Conservation (phyloP, 2,888 invertebrate species). For the Caenorhabditis imperialis region DNA sequence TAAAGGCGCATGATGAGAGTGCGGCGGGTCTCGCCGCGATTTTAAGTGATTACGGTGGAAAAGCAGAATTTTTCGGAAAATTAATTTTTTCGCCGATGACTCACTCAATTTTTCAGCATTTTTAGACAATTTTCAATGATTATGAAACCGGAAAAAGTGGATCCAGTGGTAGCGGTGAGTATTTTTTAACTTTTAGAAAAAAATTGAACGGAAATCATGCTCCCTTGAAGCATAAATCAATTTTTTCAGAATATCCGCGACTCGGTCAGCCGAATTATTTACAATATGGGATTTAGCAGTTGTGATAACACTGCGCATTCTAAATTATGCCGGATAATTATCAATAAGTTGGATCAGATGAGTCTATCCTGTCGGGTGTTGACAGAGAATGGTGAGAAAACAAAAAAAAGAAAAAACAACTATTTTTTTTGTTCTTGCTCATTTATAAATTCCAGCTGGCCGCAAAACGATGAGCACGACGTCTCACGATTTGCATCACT, state of each 20-base stretch:
- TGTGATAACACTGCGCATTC: slow-evolving; percentile 22
- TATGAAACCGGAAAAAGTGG: slow-evolving; percentile 3
- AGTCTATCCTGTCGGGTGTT: slow-evolving; percentile 19
- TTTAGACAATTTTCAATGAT: slow-evolving; percentile 1
- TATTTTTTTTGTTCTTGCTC: not conserved
- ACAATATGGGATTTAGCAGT: slow-evolving; percentile 12
- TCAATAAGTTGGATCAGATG: slow-evolving; percentile 12
- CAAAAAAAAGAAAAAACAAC: slow-evolving; percentile 4
- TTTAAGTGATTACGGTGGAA: not conserved
- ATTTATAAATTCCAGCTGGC: slow-evolving; percentile 18
- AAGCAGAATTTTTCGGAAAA: not conserved
- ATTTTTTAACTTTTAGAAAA: no score
- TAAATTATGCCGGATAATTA: slow-evolving; percentile 1
- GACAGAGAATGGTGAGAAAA: slow-evolving; percentile 18
- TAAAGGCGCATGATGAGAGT: slow-evolving; percentile 1
- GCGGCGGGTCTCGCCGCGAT: slow-evolving; percentile 4
- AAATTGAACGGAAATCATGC: slow-evolving; percentile 3
- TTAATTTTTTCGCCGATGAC: not conserved
- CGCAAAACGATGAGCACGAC: slow-evolving; percentile 10
- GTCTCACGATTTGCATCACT: slow-evolving; percentile 11
- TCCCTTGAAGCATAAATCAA: not conserved
- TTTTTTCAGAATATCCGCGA: slow-evolving; percentile 29
- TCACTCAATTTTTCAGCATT: not conserved
- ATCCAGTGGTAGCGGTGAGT: slow-evolving; percentile 21
- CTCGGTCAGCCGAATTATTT: slow-evolving; percentile 29